Evolutionary conservation across 1,140 invertebrate species (phyloP).

Genomic region (Pseudomyrmex flavicornis): DNA sequence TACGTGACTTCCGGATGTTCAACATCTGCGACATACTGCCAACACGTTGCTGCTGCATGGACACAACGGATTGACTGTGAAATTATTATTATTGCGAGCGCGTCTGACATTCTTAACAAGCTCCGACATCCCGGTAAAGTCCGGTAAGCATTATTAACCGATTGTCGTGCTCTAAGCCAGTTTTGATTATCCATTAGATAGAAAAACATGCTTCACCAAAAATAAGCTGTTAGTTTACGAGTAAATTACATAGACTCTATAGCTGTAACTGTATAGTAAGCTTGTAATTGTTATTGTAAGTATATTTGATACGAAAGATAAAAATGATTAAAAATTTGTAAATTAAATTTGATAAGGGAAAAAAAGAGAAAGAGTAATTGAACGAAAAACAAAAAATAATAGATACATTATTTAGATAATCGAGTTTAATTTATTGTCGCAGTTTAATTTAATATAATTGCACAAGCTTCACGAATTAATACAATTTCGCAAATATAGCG

Average conservation of each 20-base stretch:
- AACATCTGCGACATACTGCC: slow-evolving; percentile 54
- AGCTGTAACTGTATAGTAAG: not conserved
- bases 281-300: not conserved
- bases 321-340: not conserved
- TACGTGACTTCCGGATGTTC: slow-evolving; percentile 65
- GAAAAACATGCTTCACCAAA: slow-evolving; percentile 20
- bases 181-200: slow-evolving; percentile 13
- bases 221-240: slow-evolving; percentile 4
- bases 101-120: not conserved
- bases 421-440: not conserved
- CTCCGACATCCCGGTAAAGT: slow-evolving; percentile 13
- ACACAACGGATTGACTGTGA: slow-evolving; percentile 19
- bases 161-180: slow-evolving; percentile 16
- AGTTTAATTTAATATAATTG: slow-evolving; percentile 44
- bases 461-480: slow-evolving; percentile 12
- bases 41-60: slow-evolving; percentile 20
- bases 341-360: not conserved
- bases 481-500: slow-evolving; percentile 5
- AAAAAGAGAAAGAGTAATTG: too few species aligned
- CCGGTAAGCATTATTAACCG: slow-evolving; percentile 34
- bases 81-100: slow-evolving; percentile 53
- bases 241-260: too few species aligned
- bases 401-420: not conserved
- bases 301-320: not conserved
- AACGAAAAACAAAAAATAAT: not conserved